Evolutionary conservation across 2,888 invertebrate genomes (phyloP), one percentile per base, ranked within the genome.

Genomic region (Ptycholaimellus sp.): DNA sequence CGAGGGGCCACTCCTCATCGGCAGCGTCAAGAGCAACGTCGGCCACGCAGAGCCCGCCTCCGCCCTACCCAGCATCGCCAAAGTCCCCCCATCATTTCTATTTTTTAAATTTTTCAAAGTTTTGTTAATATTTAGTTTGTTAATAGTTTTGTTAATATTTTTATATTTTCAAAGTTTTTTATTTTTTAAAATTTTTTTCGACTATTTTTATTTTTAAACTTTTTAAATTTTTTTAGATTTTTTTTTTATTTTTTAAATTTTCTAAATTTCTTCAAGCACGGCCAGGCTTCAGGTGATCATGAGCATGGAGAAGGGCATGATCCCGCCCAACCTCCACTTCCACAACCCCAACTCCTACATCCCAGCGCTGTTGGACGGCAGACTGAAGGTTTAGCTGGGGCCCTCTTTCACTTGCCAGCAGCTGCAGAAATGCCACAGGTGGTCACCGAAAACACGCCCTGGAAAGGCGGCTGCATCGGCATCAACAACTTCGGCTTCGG

Each of bases 11-110:
- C 67, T 90, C 33, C 61, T 83, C 30, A 72, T 90, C 50, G 90
- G 90, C n/a, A 85, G 87, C 0, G 78, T 85, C 0, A 90, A 90
- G 60, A 82, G 82, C 14, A 90, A 87, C 62, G 83, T 87, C 81
- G 90, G 90, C 1, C 90, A 90, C 59, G 74, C 83, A 3, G 90
- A 90, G 62, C 78, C 83, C 16, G 58, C 60, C 13, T 59, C 60
- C 37, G 62, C 61, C 7, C 13, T 39, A 3, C 4, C 22, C 14
- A 16, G 18, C 13, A 20, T 39, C 19, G 39, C 39, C 14, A 39
- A 39, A 20, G 35, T 38, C 17, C 14, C 5, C 5, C 25, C 23
- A 9, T 23, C 11, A 23, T 7, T 23, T 23, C 23, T 23, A 27
- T 27, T 27, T 27, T 27, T 27, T 27, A 27, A 37, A 6, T 9